Evolutionary conservation across 2,797 vertebrate species (phyloP), one percentile per base, ranked within the genome.

Genomic region (Alca torda): DNA sequence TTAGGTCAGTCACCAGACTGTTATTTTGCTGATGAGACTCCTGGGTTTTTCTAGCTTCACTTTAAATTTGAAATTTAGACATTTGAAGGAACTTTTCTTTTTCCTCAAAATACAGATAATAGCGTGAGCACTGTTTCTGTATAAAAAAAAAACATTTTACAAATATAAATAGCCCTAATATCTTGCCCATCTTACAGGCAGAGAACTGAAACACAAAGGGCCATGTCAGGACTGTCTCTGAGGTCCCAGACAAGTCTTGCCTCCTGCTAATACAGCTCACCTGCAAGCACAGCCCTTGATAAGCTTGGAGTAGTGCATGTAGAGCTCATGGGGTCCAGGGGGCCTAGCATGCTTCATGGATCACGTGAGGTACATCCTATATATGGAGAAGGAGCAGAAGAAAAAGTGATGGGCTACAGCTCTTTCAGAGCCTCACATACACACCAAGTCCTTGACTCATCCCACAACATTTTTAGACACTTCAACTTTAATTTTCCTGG

Each of bases 141-240:
- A 94, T 31, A 80, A 84, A 90, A 63, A 63, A 75, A 82, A 78
- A 26, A 1, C 25, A 61, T 73, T 82, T 91, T 92, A 76, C 45
- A 87, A 89, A 93, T 96, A 93, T 74, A 96, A 90, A 87, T 35
- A 76, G 46, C 19, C 86, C 81, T 87, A 87, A 48, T 82, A 93
- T 87, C 92, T 89, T 89, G 72, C 78, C 77, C 87, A 94, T 94
- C 73, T 93, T 84, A 26, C 46, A 86, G 0, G 3, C 41, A 67
- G 56, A 92, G 74, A 94, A 85, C 33, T 35, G 8, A 86, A 92
- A 85, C 30, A 78, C 59, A 84, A 78, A 90, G 35, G 33, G n/a
- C 57, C 24, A 65, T 4, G 0, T 70, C 75, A 67, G 24, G 56
- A 89, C 41, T 85, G 72, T 39, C 35, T 93, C 72, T 53, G 39